These are phyloP conservation scores for Centropus bengalensis DNA, from an alignment of 2,113 vertebrate species.

Conservation along the genomic window DNA sequence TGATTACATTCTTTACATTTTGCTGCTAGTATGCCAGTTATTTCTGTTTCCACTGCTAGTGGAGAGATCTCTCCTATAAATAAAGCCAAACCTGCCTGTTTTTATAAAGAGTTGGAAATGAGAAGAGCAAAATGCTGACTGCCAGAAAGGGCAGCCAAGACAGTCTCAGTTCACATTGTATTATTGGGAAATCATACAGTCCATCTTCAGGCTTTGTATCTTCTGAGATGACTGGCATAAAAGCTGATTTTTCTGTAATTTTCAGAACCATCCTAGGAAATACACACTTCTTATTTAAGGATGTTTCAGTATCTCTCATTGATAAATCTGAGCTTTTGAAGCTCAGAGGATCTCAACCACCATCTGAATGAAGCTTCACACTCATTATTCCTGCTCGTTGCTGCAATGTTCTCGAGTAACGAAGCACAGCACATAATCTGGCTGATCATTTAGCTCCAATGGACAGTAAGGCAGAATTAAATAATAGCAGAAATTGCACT, in stretches of 20 bases:
- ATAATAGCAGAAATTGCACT: not conserved
- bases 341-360: not conserved
- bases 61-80: not conserved
- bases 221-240: not conserved
- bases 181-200: not conserved
- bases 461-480: not conserved
- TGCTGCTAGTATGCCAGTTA: not conserved
- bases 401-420: slow-evolving; percentile 32
- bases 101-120: not conserved
- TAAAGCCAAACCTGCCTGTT: not conserved
- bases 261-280: not conserved
- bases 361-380: not conserved
- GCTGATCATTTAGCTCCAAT: slow-evolving; percentile 15
- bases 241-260: not conserved
- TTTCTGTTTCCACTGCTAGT: not conserved
- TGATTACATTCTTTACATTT: not conserved
- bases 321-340: not conserved
- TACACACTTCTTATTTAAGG: not conserved
- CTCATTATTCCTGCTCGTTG: slow-evolving; percentile 1
- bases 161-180: not conserved
- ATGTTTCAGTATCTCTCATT: not conserved
- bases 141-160: not conserved
- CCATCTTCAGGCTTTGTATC: not conserved
- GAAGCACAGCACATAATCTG: slow-evolving; percentile 8
- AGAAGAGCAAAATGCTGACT: not conserved